Evolutionary conservation across 1,140 invertebrate species (phyloP).

Genomic region (Micrasema minimum): DNA sequence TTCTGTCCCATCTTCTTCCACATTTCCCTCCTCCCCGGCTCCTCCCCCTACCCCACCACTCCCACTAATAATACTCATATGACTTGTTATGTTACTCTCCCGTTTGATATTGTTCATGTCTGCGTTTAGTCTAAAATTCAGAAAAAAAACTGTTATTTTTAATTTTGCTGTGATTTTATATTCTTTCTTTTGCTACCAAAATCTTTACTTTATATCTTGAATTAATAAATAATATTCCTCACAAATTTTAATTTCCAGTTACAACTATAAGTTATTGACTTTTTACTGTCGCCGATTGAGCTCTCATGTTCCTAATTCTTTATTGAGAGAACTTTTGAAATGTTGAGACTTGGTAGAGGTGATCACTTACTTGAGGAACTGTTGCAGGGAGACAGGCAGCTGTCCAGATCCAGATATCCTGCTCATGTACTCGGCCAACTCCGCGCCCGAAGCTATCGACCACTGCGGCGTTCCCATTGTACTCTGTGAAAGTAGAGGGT

Average conservation of each 20-base stretch:
- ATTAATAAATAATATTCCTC: too few relatives aligned
- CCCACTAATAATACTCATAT: not conserved
- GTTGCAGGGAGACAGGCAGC: slow-evolving; percentile 69
- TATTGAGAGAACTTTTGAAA: too few relatives aligned
- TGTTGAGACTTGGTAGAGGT: too few relatives aligned
- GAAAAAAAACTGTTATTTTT: too few relatives aligned
- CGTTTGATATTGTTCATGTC: slow-evolving; percentile 63
- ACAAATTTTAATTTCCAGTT: too few relatives aligned
- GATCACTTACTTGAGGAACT: slow-evolving; percentile 67
- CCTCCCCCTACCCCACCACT: not conserved
- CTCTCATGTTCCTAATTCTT: too few relatives aligned
- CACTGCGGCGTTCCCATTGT: slow-evolving; percentile 29
- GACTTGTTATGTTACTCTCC: not conserved
- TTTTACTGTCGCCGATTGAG: too few relatives aligned
- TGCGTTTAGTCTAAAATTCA: slow-evolving; percentile 67
- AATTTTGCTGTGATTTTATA: too few relatives aligned
- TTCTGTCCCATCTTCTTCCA: slow-evolving; percentile 14
- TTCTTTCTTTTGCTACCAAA: too few relatives aligned
- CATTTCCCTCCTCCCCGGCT: not conserved
- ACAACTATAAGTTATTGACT: too few relatives aligned
- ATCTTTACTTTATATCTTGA: too few relatives aligned
- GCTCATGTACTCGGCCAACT: slow-evolving; percentile 47
- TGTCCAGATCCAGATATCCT: slow-evolving; percentile 37
- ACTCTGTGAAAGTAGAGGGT: too few relatives aligned
- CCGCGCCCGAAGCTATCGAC: slow-evolving; percentile 42